phyloP scores from a whole-genome alignment of 92 coral and sea anemone genomes.

The Epizoanthus fatuus region DNA sequence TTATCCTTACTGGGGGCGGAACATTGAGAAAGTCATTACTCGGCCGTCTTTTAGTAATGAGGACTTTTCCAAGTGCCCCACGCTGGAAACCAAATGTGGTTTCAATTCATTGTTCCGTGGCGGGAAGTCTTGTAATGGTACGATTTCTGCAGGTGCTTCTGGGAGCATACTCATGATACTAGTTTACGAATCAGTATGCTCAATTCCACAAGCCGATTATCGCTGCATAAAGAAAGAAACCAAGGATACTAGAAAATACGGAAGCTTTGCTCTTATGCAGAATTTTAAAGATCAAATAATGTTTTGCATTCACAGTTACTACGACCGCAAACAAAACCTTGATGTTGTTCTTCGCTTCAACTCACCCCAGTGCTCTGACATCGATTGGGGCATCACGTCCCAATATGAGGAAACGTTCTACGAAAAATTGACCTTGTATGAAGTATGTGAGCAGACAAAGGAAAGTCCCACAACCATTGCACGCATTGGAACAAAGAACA shows the following conservation, averaged over 20 bases:
- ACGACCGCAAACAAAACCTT: constrained; percentile 14
- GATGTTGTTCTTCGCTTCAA: constrained; percentile 69
- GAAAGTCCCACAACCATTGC: neutral
- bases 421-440: constrained; percentile 13
- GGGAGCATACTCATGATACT: constrained; percentile 10
- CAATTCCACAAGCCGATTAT: constrained; percentile 7
- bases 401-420: neutral
- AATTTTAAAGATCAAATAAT: neutral
- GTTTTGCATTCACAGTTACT: constrained; percentile 9
- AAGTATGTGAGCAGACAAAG: neutral
- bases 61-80: constrained; percentile 1
- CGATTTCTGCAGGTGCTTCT: neutral
- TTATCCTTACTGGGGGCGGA: constrained; percentile 88
- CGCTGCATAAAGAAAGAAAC: constrained; percentile 3
- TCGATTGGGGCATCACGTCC: constrained; percentile 61
- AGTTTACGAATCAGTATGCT: neutral
- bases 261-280: constrained; percentile 23
- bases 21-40: constrained; percentile 77
- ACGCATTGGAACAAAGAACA: neutral
- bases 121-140: constrained; percentile 17
- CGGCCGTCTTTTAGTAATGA: constrained; percentile 18
- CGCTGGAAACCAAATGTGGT: constrained; percentile 20
- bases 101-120: constrained; percentile 6
- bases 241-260: neutral
- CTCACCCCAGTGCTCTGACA: constrained; percentile 88